Percentiles rank a stretch among this genome's conserved stretches.
These are phyloP conservation scores for Sterna hirundo DNA, from an alignment of 2,113 vertebrate genomes.

Conservation along the genomic window DNA sequence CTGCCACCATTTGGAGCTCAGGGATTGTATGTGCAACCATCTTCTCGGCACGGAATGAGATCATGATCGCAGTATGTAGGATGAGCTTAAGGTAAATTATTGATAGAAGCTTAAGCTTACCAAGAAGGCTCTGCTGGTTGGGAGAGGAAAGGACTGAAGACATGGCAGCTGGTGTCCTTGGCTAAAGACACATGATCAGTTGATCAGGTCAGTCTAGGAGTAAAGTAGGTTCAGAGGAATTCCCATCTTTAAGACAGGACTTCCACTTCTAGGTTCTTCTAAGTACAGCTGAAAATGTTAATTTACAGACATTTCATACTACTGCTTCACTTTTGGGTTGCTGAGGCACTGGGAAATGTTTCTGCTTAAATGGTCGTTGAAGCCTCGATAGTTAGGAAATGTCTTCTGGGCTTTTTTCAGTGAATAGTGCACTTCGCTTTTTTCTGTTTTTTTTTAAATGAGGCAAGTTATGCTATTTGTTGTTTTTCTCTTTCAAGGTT, in stretches of 20 bases:
- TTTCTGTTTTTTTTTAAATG: background rate
- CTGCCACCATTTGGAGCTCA: background rate
- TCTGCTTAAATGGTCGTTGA: background rate
- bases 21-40: background rate
- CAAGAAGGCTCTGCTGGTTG: background rate
- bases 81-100: background rate
- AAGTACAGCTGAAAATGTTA: background rate
- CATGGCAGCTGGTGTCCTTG: background rate
- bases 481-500: background rate
- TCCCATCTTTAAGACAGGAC: background rate
- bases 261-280: background rate
- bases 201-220: background rate
- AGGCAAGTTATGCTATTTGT: background rate
- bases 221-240: background rate
- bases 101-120: background rate
- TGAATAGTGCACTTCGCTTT: background rate
- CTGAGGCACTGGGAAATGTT: background rate
- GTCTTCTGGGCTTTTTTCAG: background rate
- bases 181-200: accelerated
- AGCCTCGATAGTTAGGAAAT: background rate
- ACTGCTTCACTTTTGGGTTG: background rate
- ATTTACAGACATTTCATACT: background rate
- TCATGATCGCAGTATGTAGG: background rate
- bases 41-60: background rate
- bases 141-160: background rate